A percentile compares a stretch with the other conserved stretches of the same genome.
Conservation (phyloP, 2,113 vertebrate species). For the Dunckerocampus dactyliophorus region DNA sequence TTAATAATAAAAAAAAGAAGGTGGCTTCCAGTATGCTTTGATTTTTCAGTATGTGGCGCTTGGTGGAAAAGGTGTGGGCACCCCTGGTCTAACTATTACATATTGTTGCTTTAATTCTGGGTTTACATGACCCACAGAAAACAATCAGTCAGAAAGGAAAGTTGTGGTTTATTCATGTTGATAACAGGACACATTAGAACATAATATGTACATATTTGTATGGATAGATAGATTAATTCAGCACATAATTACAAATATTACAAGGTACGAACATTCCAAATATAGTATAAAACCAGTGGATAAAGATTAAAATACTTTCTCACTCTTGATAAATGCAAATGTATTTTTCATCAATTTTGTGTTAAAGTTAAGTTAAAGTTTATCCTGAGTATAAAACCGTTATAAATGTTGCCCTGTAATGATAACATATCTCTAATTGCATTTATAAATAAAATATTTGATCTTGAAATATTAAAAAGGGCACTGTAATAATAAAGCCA, state of each 20-base stretch:
- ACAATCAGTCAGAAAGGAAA: conserved; percentile 21
- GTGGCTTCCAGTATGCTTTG: too few relatives aligned
- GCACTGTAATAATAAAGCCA: conserved; percentile 16
- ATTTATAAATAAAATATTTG: conserved; percentile 37
- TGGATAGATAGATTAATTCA: conserved; percentile 24
- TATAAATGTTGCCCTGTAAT: neutral
- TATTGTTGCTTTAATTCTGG: too few relatives aligned
- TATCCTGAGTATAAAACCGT: conserved; percentile 14
- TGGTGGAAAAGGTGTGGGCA: too few relatives aligned
- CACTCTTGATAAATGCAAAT: conserved; percentile 8
- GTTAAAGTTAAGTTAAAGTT: conserved; percentile 13
- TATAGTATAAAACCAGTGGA: conserved; percentile 43
- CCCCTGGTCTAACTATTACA: too few relatives aligned
- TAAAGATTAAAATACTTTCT: conserved; percentile 19
- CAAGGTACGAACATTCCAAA: conserved; percentile 38
- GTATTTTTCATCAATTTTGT: conserved; percentile 7
- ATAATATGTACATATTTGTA: conserved; percentile 44
- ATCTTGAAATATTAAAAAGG: conserved; percentile 26
- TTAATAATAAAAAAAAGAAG: too few relatives aligned
- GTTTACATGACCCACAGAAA: neutral
- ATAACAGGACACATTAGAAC: conserved; percentile 34
- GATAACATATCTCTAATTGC: conserved; percentile 8
- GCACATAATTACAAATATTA: conserved; percentile 52
- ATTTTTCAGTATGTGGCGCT: too few relatives aligned
- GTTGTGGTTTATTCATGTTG: conserved; percentile 44